phyloP scores from a whole-genome alignment of 2,888 invertebrate genomes.

The Lepidocyrtinus sp. region DNA sequence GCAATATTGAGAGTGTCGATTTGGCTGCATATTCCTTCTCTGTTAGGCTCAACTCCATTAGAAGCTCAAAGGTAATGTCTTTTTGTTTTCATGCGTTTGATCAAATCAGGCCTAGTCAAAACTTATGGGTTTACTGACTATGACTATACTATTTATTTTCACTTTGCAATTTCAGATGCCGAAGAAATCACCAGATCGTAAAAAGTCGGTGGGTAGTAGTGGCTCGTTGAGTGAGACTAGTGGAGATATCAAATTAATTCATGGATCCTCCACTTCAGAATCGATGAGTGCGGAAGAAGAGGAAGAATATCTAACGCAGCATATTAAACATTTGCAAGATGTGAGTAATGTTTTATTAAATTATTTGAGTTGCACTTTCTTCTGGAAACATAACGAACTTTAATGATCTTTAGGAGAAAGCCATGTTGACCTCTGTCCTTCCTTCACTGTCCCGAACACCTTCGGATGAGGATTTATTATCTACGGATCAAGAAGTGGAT shows the following conservation, averaged over 20 bases:
- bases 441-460: slow-evolving; percentile 87
- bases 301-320: slow-evolving; percentile 67
- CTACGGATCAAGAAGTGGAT: slow-evolving; percentile 81
- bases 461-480: slow-evolving; percentile 89
- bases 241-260: slow-evolving; percentile 57
- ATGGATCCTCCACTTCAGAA: slow-evolving; percentile 63
- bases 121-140: no score
- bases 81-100: no score
- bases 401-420: slow-evolving; percentile 79
- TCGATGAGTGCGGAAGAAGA: slow-evolving; percentile 70
- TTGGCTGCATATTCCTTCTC: slow-evolving; percentile 89
- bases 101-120: no score
- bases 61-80: slow-evolving; percentile 81
- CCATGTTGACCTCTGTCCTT: slow-evolving; percentile 83
- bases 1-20: slow-evolving; percentile 92
- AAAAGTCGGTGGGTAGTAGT: slow-evolving; percentile 63
- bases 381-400: no score
- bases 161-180: slow-evolving; percentile 53
- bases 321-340: slow-evolving; percentile 66
- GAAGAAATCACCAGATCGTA: slow-evolving; percentile 61
- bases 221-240: slow-evolving; percentile 67
- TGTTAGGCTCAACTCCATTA: slow-evolving; percentile 83
- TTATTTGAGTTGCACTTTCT: neutral
- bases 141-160: no score
- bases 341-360: no score